These are phyloP conservation scores for Bugula neritina DNA, from an alignment of 2,888 invertebrate genomes.

Conservation along the genomic window DNA sequence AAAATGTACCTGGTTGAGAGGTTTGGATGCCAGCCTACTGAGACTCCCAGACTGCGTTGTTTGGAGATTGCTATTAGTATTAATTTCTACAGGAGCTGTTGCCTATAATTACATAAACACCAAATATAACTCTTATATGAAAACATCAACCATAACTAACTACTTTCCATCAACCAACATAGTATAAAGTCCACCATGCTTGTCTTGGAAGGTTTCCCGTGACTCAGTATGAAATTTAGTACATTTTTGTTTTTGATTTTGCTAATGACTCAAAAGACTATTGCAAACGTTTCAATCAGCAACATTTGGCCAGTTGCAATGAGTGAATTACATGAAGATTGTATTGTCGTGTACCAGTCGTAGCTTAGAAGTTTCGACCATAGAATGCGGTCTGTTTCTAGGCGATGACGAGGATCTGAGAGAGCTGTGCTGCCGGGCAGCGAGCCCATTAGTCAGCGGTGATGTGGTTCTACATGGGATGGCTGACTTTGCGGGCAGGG, in stretches of 20 bases:
- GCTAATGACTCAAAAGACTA: too few species aligned
- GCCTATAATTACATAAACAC: neutral
- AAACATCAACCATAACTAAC: too few species aligned
- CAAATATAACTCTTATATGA: too few species aligned
- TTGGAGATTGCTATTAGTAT: neutral
- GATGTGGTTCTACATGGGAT: neutral
- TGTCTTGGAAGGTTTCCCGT: too few species aligned
- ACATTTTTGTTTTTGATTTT: too few species aligned
- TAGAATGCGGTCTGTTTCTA: conserved; percentile 22
- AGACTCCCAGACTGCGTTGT: conserved; percentile 13
- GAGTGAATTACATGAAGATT: too few species aligned
- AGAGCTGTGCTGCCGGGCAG: neutral
- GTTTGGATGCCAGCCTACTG: conserved; percentile 16
- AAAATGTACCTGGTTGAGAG: conserved; percentile 1
- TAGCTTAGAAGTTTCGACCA: conserved; percentile 16
- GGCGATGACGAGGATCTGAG: neutral
- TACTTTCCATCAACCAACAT: too few species aligned
- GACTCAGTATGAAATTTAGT: too few species aligned
- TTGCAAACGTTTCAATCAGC: too few species aligned
- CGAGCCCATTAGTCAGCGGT: neutral
- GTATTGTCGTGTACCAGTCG: conserved; percentile 10
- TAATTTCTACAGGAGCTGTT: neutral
- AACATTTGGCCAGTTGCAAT: too few species aligned
- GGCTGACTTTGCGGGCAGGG: neutral
- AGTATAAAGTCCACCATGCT: too few species aligned